Conservation (phyloP, 2,888 invertebrate genomes). For the Chelonus formosanus region DNA sequence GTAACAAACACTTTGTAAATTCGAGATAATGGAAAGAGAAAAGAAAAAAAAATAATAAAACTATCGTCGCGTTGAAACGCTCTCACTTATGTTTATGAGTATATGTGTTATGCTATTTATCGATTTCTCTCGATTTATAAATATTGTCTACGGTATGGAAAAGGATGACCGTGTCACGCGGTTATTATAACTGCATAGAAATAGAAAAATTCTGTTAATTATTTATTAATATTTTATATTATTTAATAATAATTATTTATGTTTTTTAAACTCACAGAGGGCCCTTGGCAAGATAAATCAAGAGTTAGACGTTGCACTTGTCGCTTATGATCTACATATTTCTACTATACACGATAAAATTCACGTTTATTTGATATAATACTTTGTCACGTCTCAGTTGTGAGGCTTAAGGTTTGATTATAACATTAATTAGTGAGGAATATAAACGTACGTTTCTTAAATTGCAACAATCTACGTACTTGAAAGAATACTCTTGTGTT, state of each 20-base stretch:
- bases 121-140: constrained; percentile 62
- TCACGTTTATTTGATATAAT: constrained; percentile 32
- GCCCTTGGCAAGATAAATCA: constrained; percentile 3
- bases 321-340: constrained; percentile 30
- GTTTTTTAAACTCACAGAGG: constrained; percentile 9
- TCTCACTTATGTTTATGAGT: constrained; percentile 49
- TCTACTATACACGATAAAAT: constrained; percentile 28
- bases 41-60: constrained; percentile 39
- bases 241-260: constrained; percentile 15
- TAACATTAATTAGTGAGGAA: constrained; percentile 13
- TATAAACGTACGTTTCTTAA: constrained; percentile 15
- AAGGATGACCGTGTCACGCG: constrained; percentile 60
- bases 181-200: constrained; percentile 54
- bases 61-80: constrained; percentile 44
- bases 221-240: constrained; percentile 18
- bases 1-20: constrained; percentile 21
- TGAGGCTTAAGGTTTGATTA: constrained; percentile 28
- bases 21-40: constrained; percentile 24
- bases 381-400: constrained; percentile 27
- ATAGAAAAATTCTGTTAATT: constrained; percentile 53
- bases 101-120: constrained; percentile 48
- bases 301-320: constrained; percentile 15
- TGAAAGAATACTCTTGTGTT: no score
- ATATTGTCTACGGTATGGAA: constrained; percentile 65
- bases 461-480: no score